phyloP scores from a whole-genome alignment of 2,888 invertebrate genomes.

The Rutpela maculata region DNA sequence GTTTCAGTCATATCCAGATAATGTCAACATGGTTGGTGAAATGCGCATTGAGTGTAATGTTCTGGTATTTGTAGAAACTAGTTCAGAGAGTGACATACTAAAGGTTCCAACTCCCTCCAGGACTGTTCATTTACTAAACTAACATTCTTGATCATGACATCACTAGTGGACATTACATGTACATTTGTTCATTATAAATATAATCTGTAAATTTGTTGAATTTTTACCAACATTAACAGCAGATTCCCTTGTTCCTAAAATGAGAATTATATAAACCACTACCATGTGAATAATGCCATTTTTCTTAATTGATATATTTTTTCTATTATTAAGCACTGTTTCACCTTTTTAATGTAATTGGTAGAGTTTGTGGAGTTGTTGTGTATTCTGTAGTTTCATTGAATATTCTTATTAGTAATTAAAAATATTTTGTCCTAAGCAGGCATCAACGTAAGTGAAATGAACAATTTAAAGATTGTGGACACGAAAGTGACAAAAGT shows the following conservation, averaged over 20 bases:
- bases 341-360: constrained; percentile 22
- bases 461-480: constrained; percentile 62
- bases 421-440: constrained; percentile 53
- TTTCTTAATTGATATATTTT: not conserved
- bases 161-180: no score
- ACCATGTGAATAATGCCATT: not conserved
- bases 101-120: no score
- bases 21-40: no score
- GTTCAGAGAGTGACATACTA: no score
- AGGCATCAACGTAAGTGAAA: constrained; percentile 64
- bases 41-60: no score
- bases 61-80: no score
- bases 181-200: no score
- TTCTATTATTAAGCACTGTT: constrained; percentile 31
- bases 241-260: not conserved
- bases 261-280: not conserved
- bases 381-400: constrained; percentile 51
- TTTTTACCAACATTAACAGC: not conserved
- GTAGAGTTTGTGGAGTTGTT: constrained; percentile 53
- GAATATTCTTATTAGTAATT: constrained; percentile 44
- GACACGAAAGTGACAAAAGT: constrained; percentile 66
- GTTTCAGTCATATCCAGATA: no score
- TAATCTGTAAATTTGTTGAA: no score
- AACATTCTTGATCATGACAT: no score
- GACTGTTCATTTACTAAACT: no score